Evolutionary conservation across 1,140 invertebrate genomes (phyloP), one percentile per base, ranked within the genome.

Genomic region (Drosophila funebris): DNA sequence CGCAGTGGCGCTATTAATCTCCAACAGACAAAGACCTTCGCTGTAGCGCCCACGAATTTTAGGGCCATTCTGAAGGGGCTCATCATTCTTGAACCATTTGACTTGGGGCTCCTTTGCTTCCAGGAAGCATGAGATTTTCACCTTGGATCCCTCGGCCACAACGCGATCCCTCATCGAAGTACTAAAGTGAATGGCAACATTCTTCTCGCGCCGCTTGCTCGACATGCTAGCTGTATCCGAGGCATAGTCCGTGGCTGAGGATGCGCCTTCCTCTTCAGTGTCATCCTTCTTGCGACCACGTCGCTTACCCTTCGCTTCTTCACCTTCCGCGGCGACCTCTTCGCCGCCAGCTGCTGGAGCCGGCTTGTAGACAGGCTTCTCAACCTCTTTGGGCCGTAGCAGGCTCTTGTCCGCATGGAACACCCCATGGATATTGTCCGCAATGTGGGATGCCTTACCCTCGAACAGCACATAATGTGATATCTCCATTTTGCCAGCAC

Each of bases 91-190:
- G n/a, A 94, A 94, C 96, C 96, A 97, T 54, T 94, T 94, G 1
- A 97, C 93, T 41, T 93, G 93, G 0, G 96, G 95, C 48, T 95
- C 95, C 71, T 94, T 94, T 13, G 96, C 96, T 66, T 98, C 94
- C 2, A 98, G 94, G 73, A 96, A 96, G 90, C 97, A 98, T 1
- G 96, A 96, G 7, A 99, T 92, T 88, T 95, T 96, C 2, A 97
- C 95, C 62, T 94, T 93, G 7, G 96, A 95, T 1, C 95, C 95
- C 79, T 95, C 94, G 0, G 95, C 95, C 4, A 96, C 95, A 7
- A 95, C 95, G 68, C 96, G 94, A 88, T 97, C 95, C 3, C 94
- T 95, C 60, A 98, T 80, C 3, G 88, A 87, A 4, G 91, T 85
- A 20, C 77, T 77, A n/a, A 92, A 92, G 52, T 91, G 84, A 11